phyloP scores from a whole-genome alignment of 2,888 invertebrate genomes.

The Ennomos fuscantarius region DNA sequence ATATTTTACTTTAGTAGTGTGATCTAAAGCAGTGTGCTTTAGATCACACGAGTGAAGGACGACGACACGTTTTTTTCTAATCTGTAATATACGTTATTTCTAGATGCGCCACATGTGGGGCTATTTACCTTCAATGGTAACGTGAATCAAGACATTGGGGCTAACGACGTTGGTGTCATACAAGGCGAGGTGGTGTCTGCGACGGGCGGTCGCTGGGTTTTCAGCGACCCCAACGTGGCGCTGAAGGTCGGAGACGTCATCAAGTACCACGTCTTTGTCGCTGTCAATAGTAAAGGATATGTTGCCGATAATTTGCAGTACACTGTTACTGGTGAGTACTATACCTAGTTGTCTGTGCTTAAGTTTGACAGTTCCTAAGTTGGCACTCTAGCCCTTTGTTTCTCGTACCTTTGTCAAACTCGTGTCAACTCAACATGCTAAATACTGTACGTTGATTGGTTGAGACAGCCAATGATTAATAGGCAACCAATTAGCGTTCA shows the following conservation, averaged over 20 bases:
- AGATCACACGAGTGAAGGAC: too few species aligned
- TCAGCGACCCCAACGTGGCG: constrained; percentile 68
- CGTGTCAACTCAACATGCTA: too few species aligned
- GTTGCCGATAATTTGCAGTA: constrained; percentile 68
- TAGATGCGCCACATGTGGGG: constrained; percentile 80
- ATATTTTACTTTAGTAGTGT: too few species aligned
- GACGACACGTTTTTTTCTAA: too few species aligned
- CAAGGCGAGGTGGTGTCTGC: constrained; percentile 73
- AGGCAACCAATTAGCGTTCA: too few species aligned
- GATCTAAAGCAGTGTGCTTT: too few species aligned
- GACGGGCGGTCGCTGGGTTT: constrained; percentile 79
- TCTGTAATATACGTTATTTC: constrained; percentile 19
- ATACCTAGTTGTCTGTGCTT: too few species aligned
- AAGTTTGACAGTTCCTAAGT: too few species aligned
- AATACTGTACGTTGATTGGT: too few species aligned
- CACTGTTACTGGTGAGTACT: constrained; percentile 69
- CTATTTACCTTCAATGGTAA: constrained; percentile 88
- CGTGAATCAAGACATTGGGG: constrained; percentile 80
- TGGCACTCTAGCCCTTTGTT: too few species aligned
- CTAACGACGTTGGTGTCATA: constrained; percentile 81
- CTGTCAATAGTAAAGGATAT: constrained; percentile 76
- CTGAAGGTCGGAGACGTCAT: constrained; percentile 84
- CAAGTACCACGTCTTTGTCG: constrained; percentile 86
- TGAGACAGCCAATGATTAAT: too few species aligned
- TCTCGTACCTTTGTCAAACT: too few species aligned